Evolutionary conservation across 2,797 vertebrate species (phyloP).

Genomic region (Pseudomugil gertrudae): DNA sequence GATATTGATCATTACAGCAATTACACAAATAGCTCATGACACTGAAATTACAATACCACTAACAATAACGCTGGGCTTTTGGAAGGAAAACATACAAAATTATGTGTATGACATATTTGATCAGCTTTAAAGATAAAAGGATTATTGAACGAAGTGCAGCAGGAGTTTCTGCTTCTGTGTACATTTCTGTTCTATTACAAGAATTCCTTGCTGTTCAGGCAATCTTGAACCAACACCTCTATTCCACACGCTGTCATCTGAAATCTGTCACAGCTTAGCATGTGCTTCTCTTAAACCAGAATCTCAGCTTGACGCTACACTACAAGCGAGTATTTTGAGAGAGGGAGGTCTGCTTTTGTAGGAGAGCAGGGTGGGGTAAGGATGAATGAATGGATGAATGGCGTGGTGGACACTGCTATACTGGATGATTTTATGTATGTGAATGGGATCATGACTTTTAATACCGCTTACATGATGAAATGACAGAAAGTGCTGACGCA

Average conservation of each 20-base stretch:
- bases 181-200: conserved; percentile 43
- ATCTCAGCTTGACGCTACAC: conserved; percentile 45
- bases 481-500: conserved; percentile 62
- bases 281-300: conserved; percentile 47
- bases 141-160: conserved; percentile 41
- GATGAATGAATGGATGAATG: conserved; percentile 39
- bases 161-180: conserved; percentile 44
- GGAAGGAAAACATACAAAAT: conserved; percentile 29
- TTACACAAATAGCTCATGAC: conserved; percentile 13
- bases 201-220: conserved; percentile 14
- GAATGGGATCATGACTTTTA: conserved; percentile 61
- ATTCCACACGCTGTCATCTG: conserved; percentile 54
- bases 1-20: conserved; percentile 35
- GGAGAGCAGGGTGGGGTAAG: not conserved
- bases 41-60: conserved; percentile 38
- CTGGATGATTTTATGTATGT: conserved; percentile 52
- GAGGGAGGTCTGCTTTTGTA: not conserved
- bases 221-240: conserved; percentile 20
- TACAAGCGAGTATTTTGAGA: conserved; percentile 31
- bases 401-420: conserved; percentile 38
- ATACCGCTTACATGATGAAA: conserved; percentile 66
- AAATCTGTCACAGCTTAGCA: conserved; percentile 42
- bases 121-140: conserved; percentile 34
- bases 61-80: conserved; percentile 38
- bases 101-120: conserved; percentile 31